Percentiles rank a stretch among this genome's conserved stretches.
Conservation (phyloP, 1,140 invertebrate genomes). For the Palaemon carinicauda region DNA sequence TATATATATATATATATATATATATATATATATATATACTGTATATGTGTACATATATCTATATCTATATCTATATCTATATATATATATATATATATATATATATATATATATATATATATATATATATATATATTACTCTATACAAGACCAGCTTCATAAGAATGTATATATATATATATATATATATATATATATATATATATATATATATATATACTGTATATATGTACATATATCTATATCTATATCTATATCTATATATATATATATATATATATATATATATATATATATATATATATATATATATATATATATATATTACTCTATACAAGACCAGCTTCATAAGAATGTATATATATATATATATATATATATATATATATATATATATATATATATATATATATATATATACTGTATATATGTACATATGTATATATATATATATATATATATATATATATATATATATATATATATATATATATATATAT, state of each 20-base stretch:
- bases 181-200: background rate
- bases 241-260: too few relatives aligned
- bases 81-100: background rate
- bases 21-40: background rate
- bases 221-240: background rate
- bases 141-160: too few relatives aligned
- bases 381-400: background rate
- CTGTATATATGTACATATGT: background rate
- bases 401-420: conserved; percentile 2
- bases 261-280: too few relatives aligned
- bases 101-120: conserved; percentile 2
- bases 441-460: conserved; percentile 2
- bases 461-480: background rate
- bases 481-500: conserved; percentile 1
- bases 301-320: too few relatives aligned
- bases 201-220: conserved; percentile 1
- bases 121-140: background rate
- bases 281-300: too few relatives aligned
- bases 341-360: background rate
- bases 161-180: background rate
- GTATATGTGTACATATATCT: background rate
- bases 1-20: background rate
- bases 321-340: too few relatives aligned
- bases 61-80: background rate
- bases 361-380: background rate